These are phyloP conservation scores for Lissocephala sabroskyi DNA, from an alignment of 2,888 invertebrate genomes.

Conservation along the genomic window DNA sequence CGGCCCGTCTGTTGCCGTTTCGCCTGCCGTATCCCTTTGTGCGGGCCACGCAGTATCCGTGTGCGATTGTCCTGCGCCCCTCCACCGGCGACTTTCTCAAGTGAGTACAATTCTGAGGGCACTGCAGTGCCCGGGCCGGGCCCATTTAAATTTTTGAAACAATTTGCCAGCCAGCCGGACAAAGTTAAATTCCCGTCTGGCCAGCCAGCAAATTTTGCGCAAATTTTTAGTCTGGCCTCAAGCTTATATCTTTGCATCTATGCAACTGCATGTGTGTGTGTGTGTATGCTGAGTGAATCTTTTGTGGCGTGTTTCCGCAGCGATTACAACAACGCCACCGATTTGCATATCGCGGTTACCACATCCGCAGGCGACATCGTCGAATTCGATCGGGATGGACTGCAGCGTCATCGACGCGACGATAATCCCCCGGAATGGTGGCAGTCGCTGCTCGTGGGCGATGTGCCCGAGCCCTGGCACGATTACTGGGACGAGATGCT, in stretches of 20 bases:
- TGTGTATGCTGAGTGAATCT: slow-evolving; percentile 1
- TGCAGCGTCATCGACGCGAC: slow-evolving; percentile 73
- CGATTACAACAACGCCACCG: slow-evolving; percentile 86
- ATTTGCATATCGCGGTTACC: slow-evolving; percentile 93
- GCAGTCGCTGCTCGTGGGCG: slow-evolving; percentile 81
- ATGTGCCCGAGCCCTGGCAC: slow-evolving; percentile 78
- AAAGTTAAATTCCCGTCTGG: neutral
- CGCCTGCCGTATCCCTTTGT: slow-evolving; percentile 91
- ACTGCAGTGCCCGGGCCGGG: too few species aligned
- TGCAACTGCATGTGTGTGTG: neutral
- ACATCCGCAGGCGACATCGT: slow-evolving; percentile 85
- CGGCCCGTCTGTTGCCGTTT: slow-evolving; percentile 81
- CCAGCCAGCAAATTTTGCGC: neutral
- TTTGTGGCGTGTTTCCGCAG: slow-evolving; percentile 72
- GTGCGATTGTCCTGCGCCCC: slow-evolving; percentile 88
- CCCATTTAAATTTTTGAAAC: slow-evolving; percentile 1
- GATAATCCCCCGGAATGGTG: slow-evolving; percentile 75
- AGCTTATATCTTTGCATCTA: neutral
- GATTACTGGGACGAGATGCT: slow-evolving; percentile 82
- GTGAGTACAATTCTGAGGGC: slow-evolving; percentile 74
- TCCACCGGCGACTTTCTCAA: slow-evolving; percentile 90
- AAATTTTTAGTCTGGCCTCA: neutral
- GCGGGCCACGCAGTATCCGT: slow-evolving; percentile 84
- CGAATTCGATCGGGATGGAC: slow-evolving; percentile 88
- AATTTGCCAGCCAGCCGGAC: neutral